Evolutionary conservation across 1,140 invertebrate genomes (phyloP).

Genomic region (Drosophila auraria): DNA sequence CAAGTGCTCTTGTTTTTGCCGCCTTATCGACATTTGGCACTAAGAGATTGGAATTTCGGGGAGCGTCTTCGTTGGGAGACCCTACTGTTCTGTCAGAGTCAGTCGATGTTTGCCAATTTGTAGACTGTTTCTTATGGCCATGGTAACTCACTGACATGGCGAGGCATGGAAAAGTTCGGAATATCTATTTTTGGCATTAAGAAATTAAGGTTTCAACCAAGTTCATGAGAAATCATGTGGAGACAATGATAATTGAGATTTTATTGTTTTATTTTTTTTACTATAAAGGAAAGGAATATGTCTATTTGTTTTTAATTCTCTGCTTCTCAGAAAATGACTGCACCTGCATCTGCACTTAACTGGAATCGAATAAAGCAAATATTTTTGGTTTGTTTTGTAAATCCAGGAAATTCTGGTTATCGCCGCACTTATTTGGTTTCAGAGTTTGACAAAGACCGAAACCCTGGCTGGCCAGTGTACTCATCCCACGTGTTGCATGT

Average conservation of each 20-base stretch:
- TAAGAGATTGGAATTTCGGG: neutral
- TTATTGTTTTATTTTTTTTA: neutral
- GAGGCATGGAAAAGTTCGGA: slow-evolving; percentile 15
- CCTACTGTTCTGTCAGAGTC: slow-evolving; percentile 12
- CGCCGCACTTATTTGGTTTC: neutral
- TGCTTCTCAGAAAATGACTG: neutral
- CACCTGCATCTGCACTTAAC: slow-evolving; percentile 24
- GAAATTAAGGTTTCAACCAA: neutral
- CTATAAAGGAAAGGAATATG: no score
- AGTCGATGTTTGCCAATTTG: neutral
- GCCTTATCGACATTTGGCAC: slow-evolving; percentile 24
- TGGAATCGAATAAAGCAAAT: slow-evolving; percentile 28
- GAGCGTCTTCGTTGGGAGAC: slow-evolving; percentile 8
- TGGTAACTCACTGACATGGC: slow-evolving; percentile 1
- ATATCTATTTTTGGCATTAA: slow-evolving; percentile 12
- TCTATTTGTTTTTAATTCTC: neutral
- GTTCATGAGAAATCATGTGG: neutral
- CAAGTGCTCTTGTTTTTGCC: slow-evolving; percentile 29
- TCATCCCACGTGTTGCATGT: slow-evolving; percentile 33
- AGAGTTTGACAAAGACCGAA: neutral
- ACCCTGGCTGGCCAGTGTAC: slow-evolving; percentile 16
- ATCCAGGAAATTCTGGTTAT: slow-evolving; percentile 24
- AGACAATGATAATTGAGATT: neutral
- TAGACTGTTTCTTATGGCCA: slow-evolving; percentile 1
- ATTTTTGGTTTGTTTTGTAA: slow-evolving; percentile 23